A percentile compares a stretch with the other conserved stretches of the same genome.
These are phyloP conservation scores for Himalopsyche phryganea DNA, from an alignment of 1,140 invertebrate species.

Conservation along the genomic window DNA sequence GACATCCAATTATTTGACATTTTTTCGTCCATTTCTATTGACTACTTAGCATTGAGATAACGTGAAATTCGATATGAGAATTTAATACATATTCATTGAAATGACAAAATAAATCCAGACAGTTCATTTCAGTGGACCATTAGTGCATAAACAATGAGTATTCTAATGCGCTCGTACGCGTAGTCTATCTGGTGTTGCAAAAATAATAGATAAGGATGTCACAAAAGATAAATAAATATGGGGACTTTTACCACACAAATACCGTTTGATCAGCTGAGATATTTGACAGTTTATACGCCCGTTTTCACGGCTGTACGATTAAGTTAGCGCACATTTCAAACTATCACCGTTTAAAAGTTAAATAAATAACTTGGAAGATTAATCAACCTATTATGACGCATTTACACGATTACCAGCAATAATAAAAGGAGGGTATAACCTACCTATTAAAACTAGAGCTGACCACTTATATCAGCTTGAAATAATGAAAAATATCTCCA, in stretches of 20 bases:
- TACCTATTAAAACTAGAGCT: slow-evolving; percentile 24
- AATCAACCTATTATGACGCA: slow-evolving; percentile 28
- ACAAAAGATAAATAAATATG: slow-evolving; percentile 18
- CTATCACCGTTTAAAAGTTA: not conserved
- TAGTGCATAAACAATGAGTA: too few species aligned
- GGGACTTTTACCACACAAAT: slow-evolving; percentile 19
- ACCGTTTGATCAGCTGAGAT: slow-evolving; percentile 20
- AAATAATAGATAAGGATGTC: slow-evolving; percentile 9
- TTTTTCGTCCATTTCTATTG: too few species aligned
- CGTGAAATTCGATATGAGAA: too few species aligned
- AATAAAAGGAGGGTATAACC: slow-evolving; percentile 28
- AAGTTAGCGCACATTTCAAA: not conserved
- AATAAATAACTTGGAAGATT: slow-evolving; percentile 23
- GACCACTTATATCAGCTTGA: slow-evolving; percentile 21
- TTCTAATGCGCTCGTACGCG: too few species aligned
- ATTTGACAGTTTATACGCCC: slow-evolving; percentile 11
- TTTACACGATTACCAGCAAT: slow-evolving; percentile 27
- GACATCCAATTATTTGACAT: too few species aligned
- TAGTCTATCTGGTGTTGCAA: too few species aligned
- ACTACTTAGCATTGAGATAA: too few species aligned
- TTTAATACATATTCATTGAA: too few species aligned
- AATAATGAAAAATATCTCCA: slow-evolving; percentile 14
- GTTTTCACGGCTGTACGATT: not conserved
- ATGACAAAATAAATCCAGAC: too few species aligned
- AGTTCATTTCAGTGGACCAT: too few species aligned